Evolutionary conservation across 2,113 vertebrate species (phyloP).

Genomic region (Lepisosteus oculatus): DNA sequence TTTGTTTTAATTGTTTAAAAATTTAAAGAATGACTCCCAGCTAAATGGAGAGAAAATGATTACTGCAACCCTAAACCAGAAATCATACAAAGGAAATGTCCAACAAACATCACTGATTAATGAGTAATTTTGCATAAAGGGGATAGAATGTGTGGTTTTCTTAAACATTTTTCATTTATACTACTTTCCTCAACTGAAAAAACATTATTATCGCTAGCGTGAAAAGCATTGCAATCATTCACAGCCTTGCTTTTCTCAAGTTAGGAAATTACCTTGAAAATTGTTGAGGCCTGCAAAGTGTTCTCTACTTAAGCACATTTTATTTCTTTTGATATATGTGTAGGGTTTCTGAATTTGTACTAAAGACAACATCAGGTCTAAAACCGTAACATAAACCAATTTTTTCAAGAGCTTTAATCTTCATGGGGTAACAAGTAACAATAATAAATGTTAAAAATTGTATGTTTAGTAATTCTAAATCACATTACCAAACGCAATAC

Average conservation of each 20-base stretch:
- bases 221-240: conserved; percentile 67
- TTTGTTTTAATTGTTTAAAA: background rate
- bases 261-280: conserved; percentile 73
- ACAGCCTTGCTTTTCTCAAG: conserved; percentile 61
- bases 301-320: conserved; percentile 54
- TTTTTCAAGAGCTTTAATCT: conserved; percentile 54
- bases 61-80: conserved; percentile 16
- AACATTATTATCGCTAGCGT: conserved; percentile 70
- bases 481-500: conserved; percentile 31
- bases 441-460: conserved; percentile 44
- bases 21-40: conserved; percentile 24
- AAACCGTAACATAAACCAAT: conserved; percentile 67
- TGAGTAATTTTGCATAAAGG: conserved; percentile 47
- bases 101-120: conserved; percentile 40
- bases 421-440: conserved; percentile 53
- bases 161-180: conserved; percentile 56
- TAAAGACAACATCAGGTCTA: conserved; percentile 50
- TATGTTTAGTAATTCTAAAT: conserved; percentile 40
- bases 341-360: conserved; percentile 39
- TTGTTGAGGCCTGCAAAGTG: conserved; percentile 67
- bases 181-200: conserved; percentile 62
- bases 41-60: conserved; percentile 18
- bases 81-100: conserved; percentile 25
- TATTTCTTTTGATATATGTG: conserved; percentile 38
- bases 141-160: conserved; percentile 40